Evolutionary conservation across 2,113 vertebrate genomes (phyloP).

Genomic region (Taurulus bubalis): DNA sequence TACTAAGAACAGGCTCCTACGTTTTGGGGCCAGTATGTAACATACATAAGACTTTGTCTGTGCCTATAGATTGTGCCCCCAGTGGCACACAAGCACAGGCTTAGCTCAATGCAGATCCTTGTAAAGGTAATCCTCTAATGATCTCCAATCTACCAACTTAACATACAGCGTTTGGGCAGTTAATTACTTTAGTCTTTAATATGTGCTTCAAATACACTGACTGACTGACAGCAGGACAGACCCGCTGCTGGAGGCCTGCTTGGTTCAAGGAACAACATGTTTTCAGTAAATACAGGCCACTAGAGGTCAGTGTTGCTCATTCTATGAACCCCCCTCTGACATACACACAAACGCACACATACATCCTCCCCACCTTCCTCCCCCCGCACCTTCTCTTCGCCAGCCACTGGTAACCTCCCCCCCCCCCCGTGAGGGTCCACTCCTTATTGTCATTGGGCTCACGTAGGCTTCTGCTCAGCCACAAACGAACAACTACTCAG

Average conservation of each 20-base stretch:
- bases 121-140: neutral
- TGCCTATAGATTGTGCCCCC: neutral
- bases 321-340: constrained; percentile 13
- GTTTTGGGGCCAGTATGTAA: neutral
- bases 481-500: constrained; percentile 85
- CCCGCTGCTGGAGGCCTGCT: neutral
- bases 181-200: neutral
- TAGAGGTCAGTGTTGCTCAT: constrained; percentile 83
- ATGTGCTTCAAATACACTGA: neutral
- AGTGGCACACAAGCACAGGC: neutral
- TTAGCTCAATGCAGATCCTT: neutral
- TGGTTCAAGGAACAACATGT: neutral
- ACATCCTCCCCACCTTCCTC: constrained; percentile 6
- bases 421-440: constrained; percentile 70
- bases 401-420: constrained; percentile 33
- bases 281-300: constrained; percentile 40
- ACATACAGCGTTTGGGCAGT: neutral
- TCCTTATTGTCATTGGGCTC: constrained; percentile 84
- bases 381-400: constrained; percentile 31
- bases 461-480: constrained; percentile 81
- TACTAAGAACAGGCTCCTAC: neutral
- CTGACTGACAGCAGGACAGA: neutral
- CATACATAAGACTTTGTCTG: neutral
- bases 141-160: neutral
- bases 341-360: neutral